phyloP scores from a whole-genome alignment of 2,888 invertebrate genomes.

The Dicranocentrus wangi region DNA sequence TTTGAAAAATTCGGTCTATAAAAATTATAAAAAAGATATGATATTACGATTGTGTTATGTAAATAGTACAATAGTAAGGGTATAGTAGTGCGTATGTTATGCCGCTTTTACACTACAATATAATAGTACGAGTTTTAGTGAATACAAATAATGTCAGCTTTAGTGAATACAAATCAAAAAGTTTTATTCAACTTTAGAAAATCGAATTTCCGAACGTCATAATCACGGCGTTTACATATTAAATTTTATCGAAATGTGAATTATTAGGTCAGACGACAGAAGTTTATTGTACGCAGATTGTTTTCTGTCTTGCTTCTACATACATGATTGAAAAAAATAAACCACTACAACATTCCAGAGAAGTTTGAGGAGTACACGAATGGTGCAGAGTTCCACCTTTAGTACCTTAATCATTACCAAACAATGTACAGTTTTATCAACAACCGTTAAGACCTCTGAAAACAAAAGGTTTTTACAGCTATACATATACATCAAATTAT shows the following conservation, averaged over 20 bases:
- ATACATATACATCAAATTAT: background rate
- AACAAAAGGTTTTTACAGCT: too few relatives aligned
- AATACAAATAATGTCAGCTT: background rate
- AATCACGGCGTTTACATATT: too few relatives aligned
- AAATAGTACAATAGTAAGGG: background rate
- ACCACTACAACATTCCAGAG: background rate
- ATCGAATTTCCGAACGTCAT: background rate
- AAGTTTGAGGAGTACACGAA: background rate
- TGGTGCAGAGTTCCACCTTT: background rate
- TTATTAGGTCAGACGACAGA: too few relatives aligned
- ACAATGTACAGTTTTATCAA: background rate
- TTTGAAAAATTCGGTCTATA: constrained; percentile 44
- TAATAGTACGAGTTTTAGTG: too few relatives aligned
- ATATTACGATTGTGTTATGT: background rate
- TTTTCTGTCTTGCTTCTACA: background rate
- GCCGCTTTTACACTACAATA: background rate
- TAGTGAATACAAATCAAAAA: background rate
- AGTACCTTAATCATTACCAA: background rate
- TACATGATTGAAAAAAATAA: background rate
- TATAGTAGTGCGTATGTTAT: background rate
- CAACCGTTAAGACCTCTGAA: too few relatives aligned
- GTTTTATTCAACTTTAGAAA: background rate
- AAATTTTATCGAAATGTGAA: too few relatives aligned
- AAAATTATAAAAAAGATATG: background rate
- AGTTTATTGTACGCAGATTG: too few relatives aligned